Conservation (phyloP, 2,113 vertebrate genomes). For the Brachypodius melanocephalos region DNA sequence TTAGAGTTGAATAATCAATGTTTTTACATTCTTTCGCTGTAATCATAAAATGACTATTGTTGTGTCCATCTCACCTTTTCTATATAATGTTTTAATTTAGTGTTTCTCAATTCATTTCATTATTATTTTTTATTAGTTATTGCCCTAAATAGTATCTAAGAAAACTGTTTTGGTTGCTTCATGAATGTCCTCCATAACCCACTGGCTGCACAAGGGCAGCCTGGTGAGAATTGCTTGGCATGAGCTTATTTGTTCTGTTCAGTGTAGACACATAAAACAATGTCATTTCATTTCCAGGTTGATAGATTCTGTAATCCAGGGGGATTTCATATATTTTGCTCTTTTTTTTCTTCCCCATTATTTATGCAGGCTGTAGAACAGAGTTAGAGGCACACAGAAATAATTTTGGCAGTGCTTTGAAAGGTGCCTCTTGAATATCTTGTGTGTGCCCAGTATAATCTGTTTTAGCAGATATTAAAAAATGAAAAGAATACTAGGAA, state of each 20-base stretch:
- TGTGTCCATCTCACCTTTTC: background rate
- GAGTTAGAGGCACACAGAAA: background rate
- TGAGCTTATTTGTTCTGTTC: background rate
- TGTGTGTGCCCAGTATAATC: background rate
- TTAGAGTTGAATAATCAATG: background rate
- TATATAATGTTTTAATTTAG: background rate
- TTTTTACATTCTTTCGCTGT: background rate
- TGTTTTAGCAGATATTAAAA: background rate
- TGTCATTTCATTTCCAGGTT: background rate
- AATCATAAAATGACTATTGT: background rate
- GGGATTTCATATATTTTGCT: background rate
- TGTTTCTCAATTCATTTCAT: background rate
- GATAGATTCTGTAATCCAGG: background rate
- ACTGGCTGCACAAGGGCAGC: background rate
- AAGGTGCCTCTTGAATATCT: background rate
- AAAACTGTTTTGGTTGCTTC: background rate
- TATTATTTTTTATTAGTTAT: background rate
- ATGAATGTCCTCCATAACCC: background rate
- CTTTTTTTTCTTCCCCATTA: background rate
- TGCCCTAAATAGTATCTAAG: background rate
- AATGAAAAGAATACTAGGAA: background rate
- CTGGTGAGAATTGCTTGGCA: background rate
- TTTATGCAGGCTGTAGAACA: background rate
- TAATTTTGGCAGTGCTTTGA: background rate
- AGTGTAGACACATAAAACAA: background rate